These are phyloP conservation scores for Paelopatides confundens DNA, from an alignment of 53 echinoderm and acorn worm species.

Conservation along the genomic window DNA sequence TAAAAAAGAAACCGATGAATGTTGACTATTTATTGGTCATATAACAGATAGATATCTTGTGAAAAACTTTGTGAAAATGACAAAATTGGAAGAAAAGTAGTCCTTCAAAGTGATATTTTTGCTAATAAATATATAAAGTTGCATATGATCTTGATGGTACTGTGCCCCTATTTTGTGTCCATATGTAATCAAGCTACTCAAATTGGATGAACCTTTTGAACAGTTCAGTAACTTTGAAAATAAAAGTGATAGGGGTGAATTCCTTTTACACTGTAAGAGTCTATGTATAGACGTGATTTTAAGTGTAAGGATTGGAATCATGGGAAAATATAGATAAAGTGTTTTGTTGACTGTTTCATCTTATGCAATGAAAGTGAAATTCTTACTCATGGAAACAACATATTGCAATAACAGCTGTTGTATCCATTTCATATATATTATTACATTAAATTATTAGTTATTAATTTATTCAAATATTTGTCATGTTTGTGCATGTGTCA, in stretches of 20 bases:
- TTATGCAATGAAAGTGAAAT: neutral
- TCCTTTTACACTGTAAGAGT: neutral
- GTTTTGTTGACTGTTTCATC: neutral
- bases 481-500: no score
- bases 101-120: neutral
- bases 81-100: no score
- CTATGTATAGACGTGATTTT: neutral
- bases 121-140: neutral
- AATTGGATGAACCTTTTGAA: no score
- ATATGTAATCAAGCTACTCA: neutral
- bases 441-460: no score
- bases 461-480: no score
- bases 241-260: neutral
- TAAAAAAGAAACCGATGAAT: neutral
- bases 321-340: neutral
- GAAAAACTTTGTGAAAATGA: neutral
- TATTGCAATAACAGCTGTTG: no score
- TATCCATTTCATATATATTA: no score
- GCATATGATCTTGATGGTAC: neutral
- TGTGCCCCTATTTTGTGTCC: slow-evolving; percentile 13
- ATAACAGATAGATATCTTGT: neutral
- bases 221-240: no score
- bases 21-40: neutral
- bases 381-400: no score
- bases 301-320: neutral